phyloP scores from a whole-genome alignment of 2,797 vertebrate genomes.

The Malacoraja senta region DNA sequence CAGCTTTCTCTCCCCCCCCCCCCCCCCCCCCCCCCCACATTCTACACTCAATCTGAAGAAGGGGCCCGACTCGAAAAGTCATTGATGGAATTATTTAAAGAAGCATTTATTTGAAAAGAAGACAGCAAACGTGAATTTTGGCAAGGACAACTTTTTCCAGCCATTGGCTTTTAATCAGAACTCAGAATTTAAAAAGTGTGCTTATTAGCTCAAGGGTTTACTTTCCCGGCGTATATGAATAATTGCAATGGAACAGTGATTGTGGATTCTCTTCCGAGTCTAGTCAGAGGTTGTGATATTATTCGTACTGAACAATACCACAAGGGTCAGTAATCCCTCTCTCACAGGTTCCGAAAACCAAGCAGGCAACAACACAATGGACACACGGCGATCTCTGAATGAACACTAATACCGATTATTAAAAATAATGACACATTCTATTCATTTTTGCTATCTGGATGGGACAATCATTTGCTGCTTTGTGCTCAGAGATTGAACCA shows the following conservation, averaged over 20 bases:
- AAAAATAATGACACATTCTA: background rate
- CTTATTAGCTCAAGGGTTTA: slow-evolving; percentile 31
- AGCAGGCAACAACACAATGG: background rate
- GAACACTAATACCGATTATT: background rate
- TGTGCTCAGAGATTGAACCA: background rate
- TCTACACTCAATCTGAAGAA: too few species aligned
- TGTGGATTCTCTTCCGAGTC: slow-evolving; percentile 4
- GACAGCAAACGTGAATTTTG: background rate
- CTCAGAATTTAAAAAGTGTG: slow-evolving; percentile 21
- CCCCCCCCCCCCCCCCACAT: too few species aligned
- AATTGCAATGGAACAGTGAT: slow-evolving; percentile 24
- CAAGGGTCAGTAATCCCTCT: slow-evolving; percentile 5
- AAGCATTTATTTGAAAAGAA: background rate
- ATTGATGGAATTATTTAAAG: background rate
- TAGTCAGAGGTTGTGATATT: slow-evolving; percentile 9
- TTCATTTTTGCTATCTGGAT: background rate
- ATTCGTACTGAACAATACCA: background rate
- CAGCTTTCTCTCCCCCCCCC: too few species aligned
- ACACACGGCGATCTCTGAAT: background rate
- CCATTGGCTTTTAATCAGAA: background rate
- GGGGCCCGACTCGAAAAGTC: too few species aligned
- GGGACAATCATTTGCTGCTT: background rate
- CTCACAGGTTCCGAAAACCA: background rate
- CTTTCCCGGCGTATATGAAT: slow-evolving; percentile 18
- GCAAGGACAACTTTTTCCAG: background rate